Evolutionary conservation across 64 coral and sea anemone genomes (phyloP), one percentile per base, ranked within the genome.

Genomic region (Hydrozoanthus tunicans): DNA sequence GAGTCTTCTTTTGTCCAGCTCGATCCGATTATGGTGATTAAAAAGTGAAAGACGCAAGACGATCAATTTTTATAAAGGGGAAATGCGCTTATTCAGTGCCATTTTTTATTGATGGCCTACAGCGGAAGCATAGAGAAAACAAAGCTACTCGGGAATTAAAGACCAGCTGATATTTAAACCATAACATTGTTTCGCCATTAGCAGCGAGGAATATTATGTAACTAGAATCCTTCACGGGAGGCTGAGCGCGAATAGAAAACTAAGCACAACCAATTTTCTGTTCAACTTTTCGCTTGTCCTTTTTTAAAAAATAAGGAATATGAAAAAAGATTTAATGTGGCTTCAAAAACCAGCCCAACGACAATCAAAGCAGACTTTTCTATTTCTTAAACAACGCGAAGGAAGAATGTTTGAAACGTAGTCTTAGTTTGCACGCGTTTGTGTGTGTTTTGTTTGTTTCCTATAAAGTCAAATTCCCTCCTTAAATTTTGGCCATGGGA

Each of bases 61-160:
- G 32, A 43, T 43, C 65, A 71, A 73, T 72, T 73, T 68, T 51
- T 7, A 72, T 71, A 59, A 59, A 26, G 23, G 10, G 24, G 81
- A 64, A 83, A 67, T 9, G 10, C 84, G 55, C 70, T 88, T 53
- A 88, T 88, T 73, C 59, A 26, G 0, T 58, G 6, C 14, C 14
- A 32, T 62, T 61, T 85, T 72, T 58, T 59, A 15, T 88, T 88
- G 73, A 60, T 73, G 13, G 55, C 68, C 66, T 59, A 9, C 57
- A 88, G 84, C 84, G 69, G 84, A 85, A 85, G 74, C 58, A 27
- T 71, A 70, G 13, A 25, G 27, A 70, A 73, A 86, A 86, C 65
- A 86, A 86, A 56, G 57, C 20, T 73, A 59, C 69, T 73, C 69
- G 26, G 56, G 84, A 59, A 88, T 88, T 88, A 74, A n/a, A 69